phyloP scores from a whole-genome alignment of 2,888 invertebrate species.

The Cerastoderma edule region DNA sequence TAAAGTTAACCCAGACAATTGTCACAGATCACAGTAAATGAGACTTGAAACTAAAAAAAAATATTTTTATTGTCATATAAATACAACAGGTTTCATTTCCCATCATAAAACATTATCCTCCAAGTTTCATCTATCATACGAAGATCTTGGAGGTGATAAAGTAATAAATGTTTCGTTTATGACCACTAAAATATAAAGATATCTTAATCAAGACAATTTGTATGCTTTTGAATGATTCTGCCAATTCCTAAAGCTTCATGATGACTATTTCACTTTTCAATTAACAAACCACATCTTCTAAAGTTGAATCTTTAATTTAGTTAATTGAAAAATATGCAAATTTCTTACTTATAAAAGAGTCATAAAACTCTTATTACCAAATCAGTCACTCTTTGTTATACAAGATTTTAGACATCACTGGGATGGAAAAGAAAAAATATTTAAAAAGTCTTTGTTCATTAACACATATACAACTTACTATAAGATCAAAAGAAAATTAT shows the following conservation, averaged over 20 bases:
- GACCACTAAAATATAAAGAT: conserved; percentile 28
- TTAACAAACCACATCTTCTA: conserved; percentile 11
- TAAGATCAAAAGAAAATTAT: too few relatives aligned
- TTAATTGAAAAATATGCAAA: conserved; percentile 10
- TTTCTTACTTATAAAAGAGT: too few relatives aligned
- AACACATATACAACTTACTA: too few relatives aligned
- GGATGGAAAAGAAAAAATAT: too few relatives aligned
- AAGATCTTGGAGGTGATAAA: conserved; percentile 14
- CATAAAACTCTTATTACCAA: too few relatives aligned
- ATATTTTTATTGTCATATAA: too few relatives aligned
- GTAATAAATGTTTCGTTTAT: conserved; percentile 23
- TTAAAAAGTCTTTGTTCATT: too few relatives aligned
- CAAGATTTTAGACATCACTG: too few relatives aligned
- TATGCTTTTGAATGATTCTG: conserved; percentile 29
- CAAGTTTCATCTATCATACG: neutral
- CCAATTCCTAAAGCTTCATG: neutral
- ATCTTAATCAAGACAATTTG: conserved; percentile 49
- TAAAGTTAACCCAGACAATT: too few relatives aligned
- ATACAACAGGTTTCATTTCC: conserved; percentile 8
- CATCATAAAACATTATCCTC: conserved; percentile 15
- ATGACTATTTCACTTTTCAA: conserved; percentile 2
- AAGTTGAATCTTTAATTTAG: conserved; percentile 2
- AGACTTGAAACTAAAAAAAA: too few relatives aligned
- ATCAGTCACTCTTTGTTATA: too few relatives aligned
- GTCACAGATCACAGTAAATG: too few relatives aligned